phyloP scores from a whole-genome alignment of 2,888 invertebrate genomes.

The Polydrusus tereticollis region DNA sequence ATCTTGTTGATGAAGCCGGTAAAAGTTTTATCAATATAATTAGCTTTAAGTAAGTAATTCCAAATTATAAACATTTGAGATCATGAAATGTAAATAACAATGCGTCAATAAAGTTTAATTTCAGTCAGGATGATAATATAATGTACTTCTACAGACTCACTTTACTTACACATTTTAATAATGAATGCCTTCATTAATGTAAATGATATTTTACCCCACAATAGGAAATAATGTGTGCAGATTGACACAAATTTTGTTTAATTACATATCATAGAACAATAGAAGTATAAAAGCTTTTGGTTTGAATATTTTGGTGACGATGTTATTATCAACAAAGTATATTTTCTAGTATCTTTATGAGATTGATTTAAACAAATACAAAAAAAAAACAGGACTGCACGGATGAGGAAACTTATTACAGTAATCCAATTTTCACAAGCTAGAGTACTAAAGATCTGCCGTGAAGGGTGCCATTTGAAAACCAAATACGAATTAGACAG shows the following conservation, averaged over 20 bases:
- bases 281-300: not conserved
- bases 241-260: constrained; percentile 2
- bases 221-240: not conserved
- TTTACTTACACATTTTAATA: constrained; percentile 1
- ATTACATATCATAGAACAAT: not conserved
- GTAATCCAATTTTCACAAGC: constrained; percentile 17
- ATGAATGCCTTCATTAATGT: constrained; percentile 12
- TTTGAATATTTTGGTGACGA: no score
- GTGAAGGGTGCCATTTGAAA: constrained; percentile 1
- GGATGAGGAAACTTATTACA: constrained; percentile 17
- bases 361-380: not conserved
- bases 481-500: constrained; percentile 7
- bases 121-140: no score
- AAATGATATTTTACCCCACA: constrained; percentile 13
- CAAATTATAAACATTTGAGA: no score
- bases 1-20: no score
- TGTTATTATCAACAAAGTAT: no score
- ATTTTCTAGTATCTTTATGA: no score
- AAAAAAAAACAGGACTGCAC: not conserved
- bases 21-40: no score
- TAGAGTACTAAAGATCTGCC: not conserved
- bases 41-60: no score
- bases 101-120: no score
- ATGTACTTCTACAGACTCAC: not conserved
- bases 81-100: no score